Evolutionary conservation across 2,797 vertebrate species (phyloP), one percentile per base, ranked within the genome.

Genomic region (Lithobates pipiens): DNA sequence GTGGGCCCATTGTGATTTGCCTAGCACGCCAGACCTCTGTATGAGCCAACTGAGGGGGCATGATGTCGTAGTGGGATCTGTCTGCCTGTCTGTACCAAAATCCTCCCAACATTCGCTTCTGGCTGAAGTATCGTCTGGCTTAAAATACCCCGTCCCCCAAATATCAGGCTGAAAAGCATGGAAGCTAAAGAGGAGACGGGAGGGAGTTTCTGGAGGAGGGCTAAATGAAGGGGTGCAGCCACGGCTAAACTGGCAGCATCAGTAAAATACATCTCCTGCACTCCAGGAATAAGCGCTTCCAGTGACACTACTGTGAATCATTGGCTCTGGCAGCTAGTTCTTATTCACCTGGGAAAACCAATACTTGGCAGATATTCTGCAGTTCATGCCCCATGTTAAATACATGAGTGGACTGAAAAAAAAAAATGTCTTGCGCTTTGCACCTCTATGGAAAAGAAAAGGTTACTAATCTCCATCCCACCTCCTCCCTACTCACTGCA

Each of bases 81-180:
- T 84, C 81, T 87, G 81, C 86, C 81, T 87, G 86, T 87, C 57
- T 83, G 80, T 91, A 89, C 88, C 91, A 89, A 88, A 90, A 88
- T 72, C 77, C 46, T 85, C 80, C 74, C 80, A 88, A 87, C 88
- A 86, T 90, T 89, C 91, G 88, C 87, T 88, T 92, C 88, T 90
- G 88, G 90, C 86, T 87, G 69, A 72, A 80, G 67, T 77, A 78
- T 61, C 69, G n/a, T 83, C 80, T 86, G 80, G 85, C 85, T 72
- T 89, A 90, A 91, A 91, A 89, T 89, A 88, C 77, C 3, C 3
- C 88, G 90, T 68, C 2, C 90, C 54, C 88, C 44, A n/a, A 84
- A 82, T 39, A 88, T 86, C 87, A 88, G 1, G 0, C 84, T 87
- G 89, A 88, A 36, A 0, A 75, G 88, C 65, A 87, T 50, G 44